These are phyloP conservation scores for Trichomalopsis sarcophagae DNA, from an alignment of 1,140 invertebrate species.

Conservation along the genomic window DNA sequence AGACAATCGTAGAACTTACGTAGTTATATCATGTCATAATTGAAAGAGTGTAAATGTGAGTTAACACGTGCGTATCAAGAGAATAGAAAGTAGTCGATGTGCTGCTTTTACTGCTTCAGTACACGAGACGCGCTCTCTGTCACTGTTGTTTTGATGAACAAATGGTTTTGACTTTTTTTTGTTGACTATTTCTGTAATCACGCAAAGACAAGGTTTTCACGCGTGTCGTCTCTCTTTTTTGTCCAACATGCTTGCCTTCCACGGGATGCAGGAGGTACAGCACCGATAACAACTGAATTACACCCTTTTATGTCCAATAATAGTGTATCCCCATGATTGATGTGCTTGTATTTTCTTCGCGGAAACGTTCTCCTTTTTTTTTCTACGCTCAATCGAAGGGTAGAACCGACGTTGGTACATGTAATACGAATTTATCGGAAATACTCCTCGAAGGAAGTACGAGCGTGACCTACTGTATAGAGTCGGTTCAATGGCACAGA, in stretches of 20 bases:
- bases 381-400: too few relatives aligned
- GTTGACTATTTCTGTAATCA: constrained; percentile 57
- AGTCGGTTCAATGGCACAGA: constrained; percentile 16
- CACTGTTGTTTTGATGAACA: constrained; percentile 48
- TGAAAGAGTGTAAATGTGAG: constrained; percentile 7
- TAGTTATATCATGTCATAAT: constrained; percentile 18
- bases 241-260: constrained; percentile 70
- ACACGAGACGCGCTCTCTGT: constrained; percentile 23
- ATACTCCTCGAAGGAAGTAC: constrained; percentile 9
- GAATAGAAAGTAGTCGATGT: constrained; percentile 55
- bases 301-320: constrained; percentile 33
- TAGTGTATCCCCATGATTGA: background rate
- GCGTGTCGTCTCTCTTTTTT: constrained; percentile 64
- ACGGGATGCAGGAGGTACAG: constrained; percentile 69
- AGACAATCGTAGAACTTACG: background rate
- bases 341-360: constrained; percentile 6
- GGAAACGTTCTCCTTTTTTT: background rate
- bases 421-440: too few relatives aligned
- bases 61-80: constrained; percentile 12
- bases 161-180: constrained; percentile 53
- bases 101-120: constrained; percentile 54
- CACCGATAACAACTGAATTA: constrained; percentile 56
- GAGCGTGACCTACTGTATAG: background rate
- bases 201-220: constrained; percentile 62
- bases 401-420: too few relatives aligned